phyloP scores from a whole-genome alignment of 2,888 invertebrate genomes.

The Notocelia uddmanniana region DNA sequence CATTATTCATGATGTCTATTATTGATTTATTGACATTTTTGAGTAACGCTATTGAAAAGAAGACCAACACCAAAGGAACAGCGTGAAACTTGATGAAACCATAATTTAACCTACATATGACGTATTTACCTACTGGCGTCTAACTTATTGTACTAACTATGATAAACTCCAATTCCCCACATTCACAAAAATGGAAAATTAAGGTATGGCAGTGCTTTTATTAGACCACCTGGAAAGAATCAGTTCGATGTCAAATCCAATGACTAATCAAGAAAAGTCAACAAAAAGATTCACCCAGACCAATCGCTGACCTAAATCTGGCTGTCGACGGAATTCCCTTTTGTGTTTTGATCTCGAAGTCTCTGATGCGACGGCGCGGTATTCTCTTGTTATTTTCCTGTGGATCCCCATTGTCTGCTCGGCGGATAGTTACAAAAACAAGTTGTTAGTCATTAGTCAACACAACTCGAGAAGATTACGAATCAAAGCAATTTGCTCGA shows the following conservation, averaged over 20 bases:
- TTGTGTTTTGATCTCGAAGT: constrained; percentile 65
- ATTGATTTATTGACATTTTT: background rate
- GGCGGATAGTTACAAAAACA: constrained; percentile 45
- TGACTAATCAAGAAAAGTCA: constrained; percentile 36
- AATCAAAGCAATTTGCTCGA: constrained; percentile 43
- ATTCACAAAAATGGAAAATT: no score
- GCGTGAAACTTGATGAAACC: no score
- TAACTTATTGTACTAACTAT: no score
- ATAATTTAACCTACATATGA: no score
- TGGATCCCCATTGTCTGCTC: constrained; percentile 39
- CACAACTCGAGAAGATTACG: constrained; percentile 37
- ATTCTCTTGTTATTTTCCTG: constrained; percentile 62
- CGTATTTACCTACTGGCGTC: no score
- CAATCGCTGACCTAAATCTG: constrained; percentile 62
- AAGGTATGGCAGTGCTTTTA: background rate
- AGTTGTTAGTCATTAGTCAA: constrained; percentile 45
- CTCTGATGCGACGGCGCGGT: constrained; percentile 47
- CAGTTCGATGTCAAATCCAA: constrained; percentile 28
- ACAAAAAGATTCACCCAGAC: constrained; percentile 53
- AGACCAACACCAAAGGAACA: background rate
- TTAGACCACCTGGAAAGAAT: background rate
- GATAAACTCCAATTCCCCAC: no score
- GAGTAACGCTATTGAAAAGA: background rate
- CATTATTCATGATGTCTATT: constrained; percentile 13
- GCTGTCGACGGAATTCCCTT: constrained; percentile 61